Evolutionary conservation across 1,140 invertebrate species (phyloP).

Genomic region (Ostrea denselamellosa): DNA sequence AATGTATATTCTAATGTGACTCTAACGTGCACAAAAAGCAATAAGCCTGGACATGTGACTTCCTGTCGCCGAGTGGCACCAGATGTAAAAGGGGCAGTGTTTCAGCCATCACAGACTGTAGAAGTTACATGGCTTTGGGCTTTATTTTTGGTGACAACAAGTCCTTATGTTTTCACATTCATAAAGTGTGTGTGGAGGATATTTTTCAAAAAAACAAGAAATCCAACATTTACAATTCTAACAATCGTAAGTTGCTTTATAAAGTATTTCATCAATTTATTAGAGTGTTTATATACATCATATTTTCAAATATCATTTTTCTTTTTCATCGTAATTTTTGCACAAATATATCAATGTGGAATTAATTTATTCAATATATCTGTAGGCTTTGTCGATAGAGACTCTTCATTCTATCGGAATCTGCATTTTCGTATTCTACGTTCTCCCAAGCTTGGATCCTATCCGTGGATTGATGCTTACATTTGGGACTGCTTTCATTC

Average conservation of each 20-base stretch:
- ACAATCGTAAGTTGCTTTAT: conserved; percentile 63
- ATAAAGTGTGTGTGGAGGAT: conserved; percentile 69
- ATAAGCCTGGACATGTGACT: conserved; percentile 56
- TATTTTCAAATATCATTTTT: too few relatives aligned
- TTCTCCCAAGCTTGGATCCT: conserved; percentile 71
- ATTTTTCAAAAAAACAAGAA: conserved; percentile 72
- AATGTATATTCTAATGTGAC: conserved; percentile 72
- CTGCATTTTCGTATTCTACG: conserved; percentile 72
- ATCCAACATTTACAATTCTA: conserved; percentile 61
- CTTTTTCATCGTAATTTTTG: too few relatives aligned
- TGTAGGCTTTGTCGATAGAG: conserved; percentile 72
- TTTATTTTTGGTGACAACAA: conserved; percentile 67
- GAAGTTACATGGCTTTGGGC: conserved; percentile 72
- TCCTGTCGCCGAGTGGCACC: conserved; percentile 62
- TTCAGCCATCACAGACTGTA: conserved; percentile 64
- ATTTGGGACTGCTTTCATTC: conserved; percentile 71
- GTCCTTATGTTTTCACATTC: conserved; percentile 69
- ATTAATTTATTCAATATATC: conserved; percentile 26
- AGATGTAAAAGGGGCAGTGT: conserved; percentile 56
- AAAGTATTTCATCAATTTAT: background rate
- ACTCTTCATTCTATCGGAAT: conserved; percentile 74
- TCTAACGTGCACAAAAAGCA: conserved; percentile 61
- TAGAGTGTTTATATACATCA: too few relatives aligned
- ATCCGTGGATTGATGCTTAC: conserved; percentile 66
- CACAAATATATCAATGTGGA: too few relatives aligned